phyloP scores from a whole-genome alignment of 2,888 invertebrate species.

The Ceraclea dissimilis region DNA sequence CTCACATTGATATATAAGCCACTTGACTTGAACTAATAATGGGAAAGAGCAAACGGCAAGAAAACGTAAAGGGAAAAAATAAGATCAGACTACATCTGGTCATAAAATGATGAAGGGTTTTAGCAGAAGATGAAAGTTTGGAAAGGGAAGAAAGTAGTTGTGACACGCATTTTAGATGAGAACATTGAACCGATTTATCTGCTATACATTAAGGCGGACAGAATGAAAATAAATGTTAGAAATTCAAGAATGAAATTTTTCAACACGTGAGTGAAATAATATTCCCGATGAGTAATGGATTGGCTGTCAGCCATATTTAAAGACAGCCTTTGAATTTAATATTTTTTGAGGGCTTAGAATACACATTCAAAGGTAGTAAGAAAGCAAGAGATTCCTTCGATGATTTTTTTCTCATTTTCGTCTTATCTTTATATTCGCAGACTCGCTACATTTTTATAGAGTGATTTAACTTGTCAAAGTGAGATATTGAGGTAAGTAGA shows the following conservation, averaged over 20 bases:
- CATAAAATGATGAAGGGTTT: background rate
- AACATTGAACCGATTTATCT: background rate
- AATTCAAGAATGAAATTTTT: background rate
- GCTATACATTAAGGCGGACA: background rate
- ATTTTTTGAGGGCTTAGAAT: background rate
- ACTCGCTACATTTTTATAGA: too few species aligned
- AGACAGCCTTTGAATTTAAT: background rate
- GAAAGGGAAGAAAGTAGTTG: background rate
- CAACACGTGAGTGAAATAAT: slow-evolving; percentile 1
- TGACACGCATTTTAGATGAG: slow-evolving; percentile 8
- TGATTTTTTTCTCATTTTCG: too few species aligned
- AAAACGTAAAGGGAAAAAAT: background rate
- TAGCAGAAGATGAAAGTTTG: too few species aligned
- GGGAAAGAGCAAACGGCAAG: too few species aligned
- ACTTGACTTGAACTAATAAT: too few species aligned
- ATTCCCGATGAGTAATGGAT: background rate
- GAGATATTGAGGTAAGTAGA: too few species aligned
- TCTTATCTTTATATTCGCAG: too few species aligned
- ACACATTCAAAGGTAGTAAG: too few species aligned
- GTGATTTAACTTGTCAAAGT: too few species aligned
- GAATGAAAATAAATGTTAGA: slow-evolving; percentile 3
- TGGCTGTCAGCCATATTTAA: background rate
- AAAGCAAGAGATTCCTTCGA: too few species aligned
- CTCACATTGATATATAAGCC: too few species aligned
- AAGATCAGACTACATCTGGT: background rate